Evolutionary conservation across 2,888 invertebrate genomes (phyloP).

Genomic region (Dendrolimus houi): DNA sequence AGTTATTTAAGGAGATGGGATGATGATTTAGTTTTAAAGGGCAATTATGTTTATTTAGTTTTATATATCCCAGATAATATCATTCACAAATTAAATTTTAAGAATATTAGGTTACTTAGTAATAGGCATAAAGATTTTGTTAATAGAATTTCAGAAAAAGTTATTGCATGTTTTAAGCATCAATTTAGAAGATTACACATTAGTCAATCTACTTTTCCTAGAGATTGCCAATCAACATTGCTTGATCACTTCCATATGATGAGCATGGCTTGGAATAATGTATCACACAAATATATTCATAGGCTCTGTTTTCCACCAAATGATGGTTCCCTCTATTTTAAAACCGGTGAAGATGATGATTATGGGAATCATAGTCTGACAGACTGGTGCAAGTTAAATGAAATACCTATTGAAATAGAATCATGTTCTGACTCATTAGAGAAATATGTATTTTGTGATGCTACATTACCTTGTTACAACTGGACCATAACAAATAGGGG

Average conservation of each 20-base stretch:
- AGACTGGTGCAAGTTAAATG: conserved; percentile 25
- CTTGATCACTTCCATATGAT: conserved; percentile 28
- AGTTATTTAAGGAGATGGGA: conserved; percentile 29
- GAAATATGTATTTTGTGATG: conserved; percentile 27
- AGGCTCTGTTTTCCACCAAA: conserved; percentile 21
- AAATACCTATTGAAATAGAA: conserved; percentile 21
- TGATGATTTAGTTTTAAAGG: conserved; percentile 17
- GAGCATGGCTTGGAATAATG: conserved; percentile 29
- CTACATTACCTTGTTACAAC: conserved; percentile 18
- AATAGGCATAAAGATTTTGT: conserved; percentile 18
- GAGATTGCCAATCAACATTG: conserved; percentile 15
- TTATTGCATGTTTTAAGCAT: conserved; percentile 30
- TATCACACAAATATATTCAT: conserved; percentile 23
- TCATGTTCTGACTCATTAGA: conserved; percentile 19
- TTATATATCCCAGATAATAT: conserved; percentile 22
- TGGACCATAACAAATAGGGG: conserved; percentile 13
- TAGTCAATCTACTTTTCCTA: conserved; percentile 18
- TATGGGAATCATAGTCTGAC: conserved; percentile 22
- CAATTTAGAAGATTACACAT: conserved; percentile 35
- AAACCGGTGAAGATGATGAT: conserved; percentile 20
- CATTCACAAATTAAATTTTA: conserved; percentile 16
- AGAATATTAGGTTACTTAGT: conserved; percentile 23
- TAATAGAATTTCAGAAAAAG: conserved; percentile 19
- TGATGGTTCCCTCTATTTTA: conserved; percentile 21
- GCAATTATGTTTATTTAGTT: conserved; percentile 19